Conservation (phyloP, 2,797 vertebrate species). For the Kryptolebias ocellatus region DNA sequence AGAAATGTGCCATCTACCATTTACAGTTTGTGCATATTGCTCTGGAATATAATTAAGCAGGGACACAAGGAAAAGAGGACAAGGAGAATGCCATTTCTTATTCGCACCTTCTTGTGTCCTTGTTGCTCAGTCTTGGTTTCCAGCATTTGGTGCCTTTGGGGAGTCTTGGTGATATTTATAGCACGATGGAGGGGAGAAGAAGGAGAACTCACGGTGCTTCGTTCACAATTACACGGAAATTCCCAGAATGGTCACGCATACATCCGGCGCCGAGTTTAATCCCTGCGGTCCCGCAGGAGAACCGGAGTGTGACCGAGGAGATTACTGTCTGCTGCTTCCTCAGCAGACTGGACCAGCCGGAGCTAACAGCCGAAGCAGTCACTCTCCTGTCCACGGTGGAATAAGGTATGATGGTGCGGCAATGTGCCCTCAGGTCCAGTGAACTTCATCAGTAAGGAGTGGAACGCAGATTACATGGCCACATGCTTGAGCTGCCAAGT, state of each 20-base stretch:
- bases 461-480: slow-evolving; percentile 68
- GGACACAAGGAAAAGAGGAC: slow-evolving; percentile 43
- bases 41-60: slow-evolving; percentile 39
- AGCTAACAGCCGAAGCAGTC: slow-evolving; percentile 69
- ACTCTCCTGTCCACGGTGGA: slow-evolving; percentile 44
- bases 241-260: slow-evolving; percentile 77
- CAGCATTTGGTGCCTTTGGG: slow-evolving; percentile 64
- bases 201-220: slow-evolving; percentile 62
- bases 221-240: slow-evolving; percentile 83
- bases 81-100: slow-evolving; percentile 52
- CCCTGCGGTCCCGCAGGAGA: slow-evolving; percentile 71
- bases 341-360: slow-evolving; percentile 75
- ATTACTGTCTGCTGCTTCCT: slow-evolving; percentile 79
- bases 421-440: slow-evolving; percentile 46
- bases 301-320: slow-evolving; percentile 77
- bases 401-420: slow-evolving; percentile 51
- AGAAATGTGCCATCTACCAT: not conserved
- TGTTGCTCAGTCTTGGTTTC: slow-evolving; percentile 55
- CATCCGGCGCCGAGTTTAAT: slow-evolving; percentile 74
- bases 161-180: slow-evolving; percentile 73
- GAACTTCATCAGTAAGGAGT: slow-evolving; percentile 66
- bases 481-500: slow-evolving; percentile 61
- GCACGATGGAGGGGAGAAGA: slow-evolving; percentile 57
- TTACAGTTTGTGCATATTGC: not conserved
- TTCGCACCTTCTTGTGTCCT: slow-evolving; percentile 59